Evolutionary conservation across 2,797 vertebrate genomes (phyloP), one percentile per base, ranked within the genome.

Genomic region (Sebastes alutus): DNA sequence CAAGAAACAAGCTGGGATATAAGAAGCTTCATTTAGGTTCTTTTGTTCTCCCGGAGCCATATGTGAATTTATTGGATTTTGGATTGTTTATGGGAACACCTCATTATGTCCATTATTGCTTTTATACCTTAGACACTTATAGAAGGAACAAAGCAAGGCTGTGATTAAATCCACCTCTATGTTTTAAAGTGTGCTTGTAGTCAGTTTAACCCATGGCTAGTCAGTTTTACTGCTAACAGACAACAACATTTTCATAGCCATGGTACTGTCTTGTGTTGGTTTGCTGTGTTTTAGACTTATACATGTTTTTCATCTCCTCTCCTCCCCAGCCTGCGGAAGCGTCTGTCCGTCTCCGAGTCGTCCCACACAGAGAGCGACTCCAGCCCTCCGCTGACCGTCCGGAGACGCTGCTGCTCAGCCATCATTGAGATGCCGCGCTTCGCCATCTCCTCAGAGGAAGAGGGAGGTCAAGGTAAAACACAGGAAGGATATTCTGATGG

Each of bases 311-410:
- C 20, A 22, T 7, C 16, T 27, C 35, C 32, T 30, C 52, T 72
- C 11, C 29, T 33, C 59, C 63, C 2, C 88, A 99, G 98, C 86
- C 86, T 99, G 74, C 92, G 98, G 70, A 99, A 99, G 90, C 97
- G 97, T 29, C 93, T 99, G 68, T 99, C 98, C 0, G 96, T 98
- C 62, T 99, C 98, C 0, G 98, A 99, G 90, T 99, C 98, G 0
- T 99, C 98, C 2, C 98, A 99, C 95, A 99, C 98, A 0, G 98
- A 99, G 94, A 99, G 98, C 3, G 98, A 99, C 94, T 99, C 98
- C 64, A 98, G 97, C 81, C 98, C 98, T 0, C 98, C 98, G 0
- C 94, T 99, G 79, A 98, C 98, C 0, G 97, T 97, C 23, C 96
- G 98, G 0, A 94, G 97, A 0, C 97, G 97, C 92, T 98, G 98